These are phyloP conservation scores for Ceyx erithaca DNA, from an alignment of 2,797 vertebrate genomes.

Conservation along the genomic window DNA sequence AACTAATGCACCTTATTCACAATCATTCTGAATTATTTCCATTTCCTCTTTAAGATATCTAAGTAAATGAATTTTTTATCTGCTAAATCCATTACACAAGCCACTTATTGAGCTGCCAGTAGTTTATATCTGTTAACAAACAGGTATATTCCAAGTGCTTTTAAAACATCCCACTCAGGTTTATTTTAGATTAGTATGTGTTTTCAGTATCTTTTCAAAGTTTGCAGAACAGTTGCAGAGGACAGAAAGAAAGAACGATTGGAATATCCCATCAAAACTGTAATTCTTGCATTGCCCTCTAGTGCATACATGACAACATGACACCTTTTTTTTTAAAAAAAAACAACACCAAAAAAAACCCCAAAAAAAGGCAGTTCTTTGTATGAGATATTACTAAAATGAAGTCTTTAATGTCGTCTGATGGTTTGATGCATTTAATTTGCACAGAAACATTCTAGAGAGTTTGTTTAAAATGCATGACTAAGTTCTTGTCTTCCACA, in stretches of 20 bases:
- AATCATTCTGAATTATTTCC: conserved; percentile 50
- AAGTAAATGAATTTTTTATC: conserved; percentile 41
- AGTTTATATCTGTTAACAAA: conserved; percentile 64
- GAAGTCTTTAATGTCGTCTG: conserved; percentile 35
- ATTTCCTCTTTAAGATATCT: neutral
- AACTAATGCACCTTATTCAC: conserved; percentile 43
- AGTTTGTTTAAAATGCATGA: neutral
- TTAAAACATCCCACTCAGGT: conserved; percentile 45
- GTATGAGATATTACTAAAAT: neutral
- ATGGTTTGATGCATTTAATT: conserved; percentile 39
- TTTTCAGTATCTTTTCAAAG: conserved; percentile 30
- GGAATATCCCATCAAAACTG: neutral
- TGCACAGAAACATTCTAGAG: neutral
- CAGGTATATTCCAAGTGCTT: conserved; percentile 59
- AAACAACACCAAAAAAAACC: no score
- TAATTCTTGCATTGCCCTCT: conserved; percentile 81
- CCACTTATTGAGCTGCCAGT: neutral
- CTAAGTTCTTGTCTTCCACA: neutral
- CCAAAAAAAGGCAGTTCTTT: neutral
- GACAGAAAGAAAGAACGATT: neutral
- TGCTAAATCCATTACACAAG: conserved; percentile 46
- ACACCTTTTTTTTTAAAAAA: neutral
- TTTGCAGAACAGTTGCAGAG: neutral
- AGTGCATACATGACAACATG: conserved; percentile 45
- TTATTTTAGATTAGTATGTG: conserved; percentile 68